Evolutionary conservation across 2,797 vertebrate genomes (phyloP).

Genomic region (Pogonophryne albipinna): DNA sequence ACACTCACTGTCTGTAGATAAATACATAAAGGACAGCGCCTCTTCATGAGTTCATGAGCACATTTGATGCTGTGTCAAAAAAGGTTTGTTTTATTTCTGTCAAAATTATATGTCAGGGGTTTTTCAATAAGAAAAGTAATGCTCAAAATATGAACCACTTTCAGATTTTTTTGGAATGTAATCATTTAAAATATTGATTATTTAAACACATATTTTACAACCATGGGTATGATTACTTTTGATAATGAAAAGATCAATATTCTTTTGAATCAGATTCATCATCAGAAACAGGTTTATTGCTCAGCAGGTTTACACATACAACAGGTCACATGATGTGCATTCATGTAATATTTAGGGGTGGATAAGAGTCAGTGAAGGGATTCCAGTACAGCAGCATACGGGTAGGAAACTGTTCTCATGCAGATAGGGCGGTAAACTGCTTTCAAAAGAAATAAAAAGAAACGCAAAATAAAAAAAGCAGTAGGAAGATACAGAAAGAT

Average conservation of each 20-base stretch:
- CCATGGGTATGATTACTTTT: neutral
- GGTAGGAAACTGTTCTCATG: constrained; percentile 9
- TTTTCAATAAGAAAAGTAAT: neutral
- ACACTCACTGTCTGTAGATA: constrained; percentile 9
- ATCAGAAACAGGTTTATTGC: no score
- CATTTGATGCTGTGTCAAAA: neutral
- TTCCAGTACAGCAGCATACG: no score
- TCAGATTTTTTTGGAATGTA: neutral
- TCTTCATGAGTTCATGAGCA: constrained; percentile 13
- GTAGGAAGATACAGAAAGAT: constrained; percentile 89
- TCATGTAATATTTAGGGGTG: no score
- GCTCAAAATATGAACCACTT: neutral
- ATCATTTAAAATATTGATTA: neutral
- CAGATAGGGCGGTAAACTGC: constrained; percentile 85
- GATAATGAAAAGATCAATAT: neutral
- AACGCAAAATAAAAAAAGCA: neutral
- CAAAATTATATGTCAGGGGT: neutral
- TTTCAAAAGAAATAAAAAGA: constrained; percentile 26
- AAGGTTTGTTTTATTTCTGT: neutral
- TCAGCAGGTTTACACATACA: no score
- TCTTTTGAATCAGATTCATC: neutral
- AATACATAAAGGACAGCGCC: constrained; percentile 18
- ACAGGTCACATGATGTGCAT: no score
- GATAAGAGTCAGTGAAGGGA: no score
- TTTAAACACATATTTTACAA: neutral